Conservation (phyloP, 2,113 vertebrate species). For the Peromyscus polionotus region DNA sequence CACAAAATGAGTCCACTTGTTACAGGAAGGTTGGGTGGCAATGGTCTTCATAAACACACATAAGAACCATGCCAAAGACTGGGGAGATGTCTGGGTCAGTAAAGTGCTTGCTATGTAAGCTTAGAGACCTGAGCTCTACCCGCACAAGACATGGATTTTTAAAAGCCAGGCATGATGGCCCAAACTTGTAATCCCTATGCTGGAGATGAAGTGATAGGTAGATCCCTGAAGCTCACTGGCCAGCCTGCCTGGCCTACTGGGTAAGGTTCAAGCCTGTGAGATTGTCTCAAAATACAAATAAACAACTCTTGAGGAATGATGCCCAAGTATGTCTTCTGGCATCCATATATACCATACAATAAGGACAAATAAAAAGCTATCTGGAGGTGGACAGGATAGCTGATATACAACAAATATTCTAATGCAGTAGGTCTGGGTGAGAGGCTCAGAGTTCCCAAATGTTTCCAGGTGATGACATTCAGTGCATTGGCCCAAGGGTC, state of each 20-base stretch:
- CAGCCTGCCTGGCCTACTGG: neutral
- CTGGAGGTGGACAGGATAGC: neutral
- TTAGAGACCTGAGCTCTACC: no score
- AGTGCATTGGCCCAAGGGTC: neutral
- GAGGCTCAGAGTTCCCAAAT: neutral
- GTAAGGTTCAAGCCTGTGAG: neutral
- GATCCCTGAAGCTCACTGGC: no score
- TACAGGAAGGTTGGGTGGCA: neutral
- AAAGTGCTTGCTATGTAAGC: neutral
- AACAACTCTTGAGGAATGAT: neutral
- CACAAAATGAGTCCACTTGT: neutral
- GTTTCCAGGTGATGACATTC: neutral
- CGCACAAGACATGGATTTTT: neutral
- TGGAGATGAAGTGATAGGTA: neutral
- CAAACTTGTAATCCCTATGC: neutral
- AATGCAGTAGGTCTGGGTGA: neutral
- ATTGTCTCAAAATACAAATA: neutral
- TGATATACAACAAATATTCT: neutral
- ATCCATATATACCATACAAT: neutral
- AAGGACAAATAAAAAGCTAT: neutral
- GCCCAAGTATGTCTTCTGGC: no score
- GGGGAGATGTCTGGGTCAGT: no score
- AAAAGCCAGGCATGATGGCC: neutral
- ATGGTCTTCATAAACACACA: neutral
- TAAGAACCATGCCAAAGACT: accelerated